phyloP scores from a whole-genome alignment of 1,140 invertebrate genomes.

The Aphidius ervi region DNA sequence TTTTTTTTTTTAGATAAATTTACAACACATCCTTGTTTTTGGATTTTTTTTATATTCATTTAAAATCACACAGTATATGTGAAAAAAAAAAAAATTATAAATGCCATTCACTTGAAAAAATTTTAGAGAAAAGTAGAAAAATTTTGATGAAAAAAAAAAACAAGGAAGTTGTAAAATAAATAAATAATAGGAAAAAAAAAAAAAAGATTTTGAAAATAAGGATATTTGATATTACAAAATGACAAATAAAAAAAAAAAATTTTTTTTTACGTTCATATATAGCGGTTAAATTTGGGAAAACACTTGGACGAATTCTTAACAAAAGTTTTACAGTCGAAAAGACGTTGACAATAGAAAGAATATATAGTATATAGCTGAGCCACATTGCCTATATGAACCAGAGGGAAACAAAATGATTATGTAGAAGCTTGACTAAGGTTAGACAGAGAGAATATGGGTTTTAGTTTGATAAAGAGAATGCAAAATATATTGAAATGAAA shows the following conservation, averaged over 20 bases:
- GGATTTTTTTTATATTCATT: background rate
- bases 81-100: too few species aligned
- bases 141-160: background rate
- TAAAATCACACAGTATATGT: background rate
- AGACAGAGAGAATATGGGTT: constrained; percentile 1
- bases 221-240: constrained; percentile 6
- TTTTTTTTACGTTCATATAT: background rate
- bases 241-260: background rate
- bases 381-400: background rate
- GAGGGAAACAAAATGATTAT: constrained; percentile 4
- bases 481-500: background rate
- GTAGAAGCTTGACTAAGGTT: background rate
- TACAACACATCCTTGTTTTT: too few species aligned
- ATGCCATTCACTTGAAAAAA: too few species aligned
- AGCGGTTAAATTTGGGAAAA: constrained; percentile 35
- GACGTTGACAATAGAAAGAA: constrained; percentile 40
- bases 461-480: too few species aligned
- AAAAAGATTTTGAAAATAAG: background rate
- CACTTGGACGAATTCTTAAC: constrained; percentile 37
- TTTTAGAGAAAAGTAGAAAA: too few species aligned
- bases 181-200: too few species aligned
- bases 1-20: background rate
- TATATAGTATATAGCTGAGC: constrained; percentile 34
- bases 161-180: background rate
- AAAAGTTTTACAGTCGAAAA: constrained; percentile 48